A percentile compares a stretch with the other conserved stretches of the same genome.
Conservation (phyloP, 1,140 invertebrate genomes). For the Odontomachus brunneus region DNA sequence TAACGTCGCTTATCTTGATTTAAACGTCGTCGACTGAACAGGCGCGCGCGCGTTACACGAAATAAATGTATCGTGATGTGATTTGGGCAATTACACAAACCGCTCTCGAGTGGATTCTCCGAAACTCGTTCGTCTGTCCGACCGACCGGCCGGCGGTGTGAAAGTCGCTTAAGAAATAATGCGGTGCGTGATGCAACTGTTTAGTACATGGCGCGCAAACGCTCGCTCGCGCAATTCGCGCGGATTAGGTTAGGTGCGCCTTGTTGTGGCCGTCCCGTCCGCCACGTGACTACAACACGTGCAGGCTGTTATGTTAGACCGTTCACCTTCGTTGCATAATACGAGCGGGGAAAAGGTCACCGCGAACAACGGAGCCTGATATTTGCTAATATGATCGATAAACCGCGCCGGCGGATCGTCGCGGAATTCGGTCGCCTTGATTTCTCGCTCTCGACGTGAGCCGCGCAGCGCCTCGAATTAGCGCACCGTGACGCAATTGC, state of each 20-base stretch:
- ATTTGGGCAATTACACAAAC: not conserved
- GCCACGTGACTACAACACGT: slow-evolving; percentile 75
- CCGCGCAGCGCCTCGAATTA: slow-evolving; percentile 29
- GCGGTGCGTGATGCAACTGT: slow-evolving; percentile 68
- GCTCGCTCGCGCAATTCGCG: slow-evolving; percentile 67
- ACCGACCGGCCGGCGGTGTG: slow-evolving; percentile 43
- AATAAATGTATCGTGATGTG: not conserved
- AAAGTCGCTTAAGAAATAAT: slow-evolving; percentile 66
- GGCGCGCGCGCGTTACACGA: not conserved
- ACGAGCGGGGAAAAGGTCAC: slow-evolving; percentile 71
- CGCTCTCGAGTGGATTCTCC: not conserved
- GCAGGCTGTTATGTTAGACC: slow-evolving; percentile 73
- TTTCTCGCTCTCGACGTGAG: no score
- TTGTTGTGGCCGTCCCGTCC: slow-evolving; percentile 46
- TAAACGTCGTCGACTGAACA: not conserved
- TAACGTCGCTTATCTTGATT: no score
- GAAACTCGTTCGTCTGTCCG: no score
- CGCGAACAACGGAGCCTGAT: slow-evolving; percentile 71
- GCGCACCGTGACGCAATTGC: slow-evolving; percentile 21
- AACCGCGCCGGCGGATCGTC: slow-evolving; percentile 49
- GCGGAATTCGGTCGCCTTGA: slow-evolving; percentile 32
- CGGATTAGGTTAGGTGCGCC: slow-evolving; percentile 32
- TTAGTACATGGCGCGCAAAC: slow-evolving; percentile 54
- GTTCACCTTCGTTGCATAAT: slow-evolving; percentile 76
- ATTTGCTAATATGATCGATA: slow-evolving; percentile 76